These are phyloP conservation scores for Bursaphelenchus okinawaensis DNA, from an alignment of 2,888 invertebrate species.

Conservation along the genomic window DNA sequence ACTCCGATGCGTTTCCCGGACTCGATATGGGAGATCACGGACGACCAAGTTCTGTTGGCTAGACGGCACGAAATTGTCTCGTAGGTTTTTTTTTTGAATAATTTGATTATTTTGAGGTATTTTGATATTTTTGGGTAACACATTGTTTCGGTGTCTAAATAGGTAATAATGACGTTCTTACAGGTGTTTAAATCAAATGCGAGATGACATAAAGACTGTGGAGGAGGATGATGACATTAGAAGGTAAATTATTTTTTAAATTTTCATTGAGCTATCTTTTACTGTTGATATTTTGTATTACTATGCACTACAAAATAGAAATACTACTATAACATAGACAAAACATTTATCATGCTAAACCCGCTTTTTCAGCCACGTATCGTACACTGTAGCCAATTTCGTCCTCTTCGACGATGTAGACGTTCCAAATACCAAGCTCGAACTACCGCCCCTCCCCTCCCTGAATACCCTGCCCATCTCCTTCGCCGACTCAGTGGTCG, in stretches of 20 bases:
- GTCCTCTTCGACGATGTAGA: slow-evolving; percentile 40
- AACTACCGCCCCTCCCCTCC: slow-evolving; percentile 42
- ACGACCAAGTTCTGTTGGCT: slow-evolving; percentile 38
- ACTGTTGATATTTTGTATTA: slow-evolving; percentile 10
- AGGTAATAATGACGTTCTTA: not conserved
- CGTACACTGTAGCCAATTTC: slow-evolving; percentile 50
- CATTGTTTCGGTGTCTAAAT: too few species aligned
- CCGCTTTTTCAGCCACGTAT: slow-evolving; percentile 51
- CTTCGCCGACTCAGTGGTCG: slow-evolving; percentile 4
- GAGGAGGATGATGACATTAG: slow-evolving; percentile 16
- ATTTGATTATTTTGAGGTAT: not conserved
- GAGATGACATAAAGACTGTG: not conserved
- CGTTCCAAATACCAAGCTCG: slow-evolving; percentile 24
- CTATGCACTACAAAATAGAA: not conserved
- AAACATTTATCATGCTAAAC: not conserved
- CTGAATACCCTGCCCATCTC: slow-evolving; percentile 17
- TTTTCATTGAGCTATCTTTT: slow-evolving; percentile 10
- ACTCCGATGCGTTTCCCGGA: not conserved
- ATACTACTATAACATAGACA: not conserved
- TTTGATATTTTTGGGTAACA: too few species aligned
- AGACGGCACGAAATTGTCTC: slow-evolving; percentile 40
- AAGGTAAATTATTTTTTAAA: slow-evolving; percentile 15
- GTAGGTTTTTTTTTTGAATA: slow-evolving; percentile 8
- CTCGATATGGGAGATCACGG: slow-evolving; percentile 24
- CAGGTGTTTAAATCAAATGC: slow-evolving; percentile 15